phyloP scores from a whole-genome alignment of 2,797 vertebrate species.

The Microchirus variegatus region DNA sequence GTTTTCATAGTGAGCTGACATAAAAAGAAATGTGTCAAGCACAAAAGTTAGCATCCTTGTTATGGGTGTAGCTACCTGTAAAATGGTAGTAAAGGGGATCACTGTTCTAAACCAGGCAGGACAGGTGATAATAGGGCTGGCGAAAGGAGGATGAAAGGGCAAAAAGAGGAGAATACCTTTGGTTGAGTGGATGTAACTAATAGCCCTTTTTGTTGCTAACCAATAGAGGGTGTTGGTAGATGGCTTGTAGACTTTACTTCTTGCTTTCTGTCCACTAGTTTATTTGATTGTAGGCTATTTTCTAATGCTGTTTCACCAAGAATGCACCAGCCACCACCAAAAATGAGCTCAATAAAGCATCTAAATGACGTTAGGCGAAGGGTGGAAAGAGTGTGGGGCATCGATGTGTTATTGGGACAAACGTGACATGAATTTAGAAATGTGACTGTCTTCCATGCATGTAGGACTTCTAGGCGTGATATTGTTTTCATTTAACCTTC shows the following conservation, averaged over 20 bases:
- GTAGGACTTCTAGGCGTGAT: conserved; percentile 82
- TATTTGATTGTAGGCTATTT: conserved; percentile 79
- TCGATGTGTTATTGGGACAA: conserved; percentile 74
- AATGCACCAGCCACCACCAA: conserved; percentile 85
- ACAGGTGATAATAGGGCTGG: conserved; percentile 56
- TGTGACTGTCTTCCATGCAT: conserved; percentile 86
- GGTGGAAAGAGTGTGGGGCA: conserved; percentile 65
- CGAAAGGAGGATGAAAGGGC: conserved; percentile 50
- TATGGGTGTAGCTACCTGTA: conserved; percentile 60
- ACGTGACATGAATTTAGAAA: conserved; percentile 77
- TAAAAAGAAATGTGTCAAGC: conserved; percentile 69
- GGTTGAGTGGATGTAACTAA: conserved; percentile 72
- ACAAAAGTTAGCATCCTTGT: conserved; percentile 75
- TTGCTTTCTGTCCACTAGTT: conserved; percentile 78
- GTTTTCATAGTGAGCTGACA: conserved; percentile 60
- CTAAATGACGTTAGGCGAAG: conserved; percentile 55
- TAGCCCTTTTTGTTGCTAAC: conserved; percentile 72
- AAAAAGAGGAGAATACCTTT: conserved; percentile 61
- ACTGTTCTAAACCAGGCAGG: conserved; percentile 57
- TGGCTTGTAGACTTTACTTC: conserved; percentile 73
- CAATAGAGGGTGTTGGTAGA: conserved; percentile 75
- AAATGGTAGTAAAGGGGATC: conserved; percentile 58
- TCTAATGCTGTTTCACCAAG: conserved; percentile 80
- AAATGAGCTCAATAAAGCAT: conserved; percentile 77
- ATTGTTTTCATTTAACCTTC: conserved; percentile 76